A percentile compares a stretch with the other conserved stretches of the same genome.
Conservation (phyloP, 2,888 invertebrate genomes). For the Diadromus collaris region DNA sequence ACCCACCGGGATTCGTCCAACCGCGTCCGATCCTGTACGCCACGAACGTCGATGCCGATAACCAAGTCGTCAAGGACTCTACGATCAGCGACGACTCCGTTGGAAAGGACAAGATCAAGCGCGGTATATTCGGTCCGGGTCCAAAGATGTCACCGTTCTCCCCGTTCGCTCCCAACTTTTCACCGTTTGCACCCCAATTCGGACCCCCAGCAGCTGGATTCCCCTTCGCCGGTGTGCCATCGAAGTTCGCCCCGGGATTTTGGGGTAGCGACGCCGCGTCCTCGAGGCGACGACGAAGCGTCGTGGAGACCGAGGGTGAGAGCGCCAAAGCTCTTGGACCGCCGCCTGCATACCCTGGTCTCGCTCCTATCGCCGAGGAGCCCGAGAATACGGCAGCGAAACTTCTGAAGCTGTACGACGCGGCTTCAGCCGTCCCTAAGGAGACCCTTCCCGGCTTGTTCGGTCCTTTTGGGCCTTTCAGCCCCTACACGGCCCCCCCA, state of each 20-base stretch:
- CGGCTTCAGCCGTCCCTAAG: constrained; percentile 56
- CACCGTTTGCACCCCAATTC: constrained; percentile 15
- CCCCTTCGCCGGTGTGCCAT: constrained; percentile 22
- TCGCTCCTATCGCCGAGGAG: constrained; percentile 71
- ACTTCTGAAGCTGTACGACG: constrained; percentile 29
- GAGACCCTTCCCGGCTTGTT: constrained; percentile 72
- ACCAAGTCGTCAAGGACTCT: constrained; percentile 1
- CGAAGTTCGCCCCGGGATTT: constrained; percentile 18
- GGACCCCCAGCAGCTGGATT: neutral
- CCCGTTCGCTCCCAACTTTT: constrained; percentile 25
- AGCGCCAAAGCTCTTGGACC: constrained; percentile 60
- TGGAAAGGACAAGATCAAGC: constrained; percentile 46
- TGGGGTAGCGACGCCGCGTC: constrained; percentile 29
- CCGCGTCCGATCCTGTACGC: constrained; percentile 49
- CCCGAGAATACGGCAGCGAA: constrained; percentile 58
- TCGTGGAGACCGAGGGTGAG: constrained; percentile 32
- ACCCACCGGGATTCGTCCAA: neutral
- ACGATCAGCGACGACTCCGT: constrained; percentile 19
- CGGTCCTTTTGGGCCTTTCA: constrained; percentile 62
- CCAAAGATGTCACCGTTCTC: constrained; percentile 29
- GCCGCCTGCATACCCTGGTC: constrained; percentile 71
- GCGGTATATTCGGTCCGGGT: constrained; percentile 47
- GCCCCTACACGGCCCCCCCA: constrained; percentile 60
- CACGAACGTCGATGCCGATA: constrained; percentile 15
- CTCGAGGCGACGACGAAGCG: constrained; percentile 53